phyloP scores from a whole-genome alignment of 2,888 invertebrate species.

The Sinhomidia bicolor region DNA sequence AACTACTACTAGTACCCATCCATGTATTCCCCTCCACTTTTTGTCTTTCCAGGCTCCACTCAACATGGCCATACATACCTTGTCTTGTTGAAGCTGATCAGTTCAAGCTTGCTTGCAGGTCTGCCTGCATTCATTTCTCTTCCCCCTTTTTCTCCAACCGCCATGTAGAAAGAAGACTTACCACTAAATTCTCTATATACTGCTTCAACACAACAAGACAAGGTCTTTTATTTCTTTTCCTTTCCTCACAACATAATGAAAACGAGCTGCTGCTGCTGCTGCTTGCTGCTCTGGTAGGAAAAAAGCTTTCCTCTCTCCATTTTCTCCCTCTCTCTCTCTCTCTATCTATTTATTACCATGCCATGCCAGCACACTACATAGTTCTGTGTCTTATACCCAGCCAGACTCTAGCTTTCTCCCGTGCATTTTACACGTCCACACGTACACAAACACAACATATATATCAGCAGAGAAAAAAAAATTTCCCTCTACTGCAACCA shows the following conservation, averaged over 20 bases:
- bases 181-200: not conserved
- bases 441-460: slow-evolving; percentile 10
- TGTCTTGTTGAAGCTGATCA: slow-evolving; percentile 17
- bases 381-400: not conserved
- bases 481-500: slow-evolving; percentile 3
- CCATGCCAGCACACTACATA: not conserved
- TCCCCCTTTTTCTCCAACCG: not conserved
- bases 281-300: too few species aligned
- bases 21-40: not conserved
- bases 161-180: not conserved
- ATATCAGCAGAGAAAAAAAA: not conserved
- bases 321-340: not conserved
- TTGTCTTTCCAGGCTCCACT: not conserved
- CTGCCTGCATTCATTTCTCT: slow-evolving; percentile 29
- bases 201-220: slow-evolving; percentile 26
- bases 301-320: not conserved
- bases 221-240: slow-evolving; percentile 32
- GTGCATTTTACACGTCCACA: slow-evolving; percentile 32
- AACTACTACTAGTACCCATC: too few species aligned
- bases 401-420: slow-evolving; percentile 36
- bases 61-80: not conserved
- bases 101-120: not conserved
- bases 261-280: slow-evolving; percentile 24
- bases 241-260: slow-evolving; percentile 39
- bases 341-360: slow-evolving; percentile 5